These are phyloP conservation scores for Synergus umbraculus DNA, from an alignment of 2,888 invertebrate genomes.

Conservation along the genomic window DNA sequence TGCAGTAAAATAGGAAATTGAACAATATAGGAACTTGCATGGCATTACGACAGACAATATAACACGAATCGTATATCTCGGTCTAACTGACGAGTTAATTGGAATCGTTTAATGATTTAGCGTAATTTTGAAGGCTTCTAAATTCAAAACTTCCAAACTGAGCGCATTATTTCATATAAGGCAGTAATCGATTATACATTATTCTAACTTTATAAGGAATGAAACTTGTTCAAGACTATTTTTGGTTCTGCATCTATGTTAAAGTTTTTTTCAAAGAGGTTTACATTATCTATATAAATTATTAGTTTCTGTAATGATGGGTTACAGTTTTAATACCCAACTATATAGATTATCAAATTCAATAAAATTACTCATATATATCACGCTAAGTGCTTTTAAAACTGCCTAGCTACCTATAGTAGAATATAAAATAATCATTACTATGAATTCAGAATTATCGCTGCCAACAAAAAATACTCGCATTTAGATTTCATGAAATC, in stretches of 20 bases:
- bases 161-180: no score
- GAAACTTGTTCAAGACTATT: constrained; percentile 2
- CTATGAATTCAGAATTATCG: no score
- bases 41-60: neutral
- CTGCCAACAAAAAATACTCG: neutral
- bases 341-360: neutral
- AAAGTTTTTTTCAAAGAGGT: neutral
- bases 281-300: neutral
- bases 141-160: no score
- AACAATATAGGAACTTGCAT: neutral
- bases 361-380: neutral
- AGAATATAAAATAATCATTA: no score
- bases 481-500: no score
- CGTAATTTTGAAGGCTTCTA: neutral
- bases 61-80: neutral
- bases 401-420: neutral
- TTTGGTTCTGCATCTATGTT: neutral
- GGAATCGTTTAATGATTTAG: neutral
- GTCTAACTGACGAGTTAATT: neutral
- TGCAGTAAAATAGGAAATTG: neutral
- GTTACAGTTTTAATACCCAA: constrained; percentile 7
- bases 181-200: neutral
- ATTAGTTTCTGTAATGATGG: neutral
- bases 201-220: neutral
- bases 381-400: neutral